Evolutionary conservation across 2,797 vertebrate genomes (phyloP), one percentile per base, ranked within the genome.

Genomic region (Arctocebus calabarensis): DNA sequence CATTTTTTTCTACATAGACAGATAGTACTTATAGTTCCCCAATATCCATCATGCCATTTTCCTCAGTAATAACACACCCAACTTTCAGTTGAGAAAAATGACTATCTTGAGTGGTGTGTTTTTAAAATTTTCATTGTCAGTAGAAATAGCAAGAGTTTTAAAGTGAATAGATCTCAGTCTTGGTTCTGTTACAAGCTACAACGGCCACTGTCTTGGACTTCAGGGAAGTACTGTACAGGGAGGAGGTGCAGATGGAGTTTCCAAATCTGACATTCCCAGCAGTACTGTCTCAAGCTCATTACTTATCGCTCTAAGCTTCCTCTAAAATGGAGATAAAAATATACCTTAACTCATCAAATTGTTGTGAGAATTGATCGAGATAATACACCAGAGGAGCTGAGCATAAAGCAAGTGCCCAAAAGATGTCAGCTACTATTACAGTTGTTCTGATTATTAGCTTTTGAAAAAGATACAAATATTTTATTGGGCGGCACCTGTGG

Each of bases 281-380:
- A n/a, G 22, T 75, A 40, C 8, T 22, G n/a, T 61, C 29, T 57
- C 66, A 73, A 14, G 40, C 37, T 84, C 52, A 43, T 68, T 68
- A 34, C 71, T 43, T 57, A 34, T 29, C 43, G 66, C 48, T 34
- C 14, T 71, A 29, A 61, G 4, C 32, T 23, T 82, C 27, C 70
- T 85, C 37, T 32, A 48, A 37, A 59, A 55, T 29, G 25, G 66
- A 88, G 12, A 85, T 52, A 34, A 82, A 85, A 77, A 62, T 27
- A 66, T 29, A 29, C 25, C n/a, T 48, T 66, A 55, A 81, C 16
- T 71, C n/a, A 61, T 75, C 16, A 61, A 20, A 7, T 7, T 78
- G 68, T 25, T 73, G 29, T 43, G 43, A 86, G 83, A 87, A 87
- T 88, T 66, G 87, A 89, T 55, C 27, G 70, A 88, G 32, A 73